Evolutionary conservation across 2,113 vertebrate species (phyloP).

Genomic region (Cromileptes altivelis): DNA sequence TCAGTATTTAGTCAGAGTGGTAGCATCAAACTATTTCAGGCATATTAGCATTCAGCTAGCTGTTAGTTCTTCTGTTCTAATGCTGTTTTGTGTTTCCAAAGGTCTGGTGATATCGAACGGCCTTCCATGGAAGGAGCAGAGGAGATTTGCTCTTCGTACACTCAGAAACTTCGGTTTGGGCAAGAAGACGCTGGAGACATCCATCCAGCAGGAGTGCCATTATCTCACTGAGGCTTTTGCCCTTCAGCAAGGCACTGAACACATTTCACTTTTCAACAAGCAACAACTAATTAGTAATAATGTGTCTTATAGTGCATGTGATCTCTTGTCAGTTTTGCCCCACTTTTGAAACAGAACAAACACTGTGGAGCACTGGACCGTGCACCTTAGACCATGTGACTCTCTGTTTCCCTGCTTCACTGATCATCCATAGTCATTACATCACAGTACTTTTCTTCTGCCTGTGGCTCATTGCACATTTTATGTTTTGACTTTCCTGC

Average conservation of each 20-base stretch:
- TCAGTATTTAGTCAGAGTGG: neutral
- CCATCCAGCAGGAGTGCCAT: constrained; percentile 85
- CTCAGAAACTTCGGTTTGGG: constrained; percentile 88
- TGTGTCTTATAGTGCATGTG: too few species aligned
- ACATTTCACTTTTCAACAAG: neutral
- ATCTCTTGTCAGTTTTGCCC: neutral
- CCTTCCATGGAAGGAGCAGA: constrained; percentile 83
- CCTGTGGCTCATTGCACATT: neutral
- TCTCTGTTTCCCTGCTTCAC: too few species aligned
- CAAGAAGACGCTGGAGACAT: constrained; percentile 82
- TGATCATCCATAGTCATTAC: neutral
- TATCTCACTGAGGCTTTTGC: constrained; percentile 77
- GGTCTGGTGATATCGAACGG: constrained; percentile 79
- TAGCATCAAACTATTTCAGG: too few species aligned
- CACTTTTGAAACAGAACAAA: neutral
- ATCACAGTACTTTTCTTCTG: neutral
- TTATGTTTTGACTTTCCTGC: neutral
- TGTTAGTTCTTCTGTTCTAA: neutral
- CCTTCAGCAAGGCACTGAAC: constrained; percentile 81
- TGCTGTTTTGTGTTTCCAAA: constrained; percentile 40
- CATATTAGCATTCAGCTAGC: neutral
- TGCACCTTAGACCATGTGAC: neutral
- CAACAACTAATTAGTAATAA: neutral
- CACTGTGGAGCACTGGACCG: too few species aligned
- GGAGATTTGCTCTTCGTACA: constrained; percentile 84